Percentiles rank a stretch among this genome's conserved stretches.
These are phyloP conservation scores for Halocynthia roretzi DNA, from an alignment of 23 tunicate genomes.

Conservation along the genomic window DNA sequence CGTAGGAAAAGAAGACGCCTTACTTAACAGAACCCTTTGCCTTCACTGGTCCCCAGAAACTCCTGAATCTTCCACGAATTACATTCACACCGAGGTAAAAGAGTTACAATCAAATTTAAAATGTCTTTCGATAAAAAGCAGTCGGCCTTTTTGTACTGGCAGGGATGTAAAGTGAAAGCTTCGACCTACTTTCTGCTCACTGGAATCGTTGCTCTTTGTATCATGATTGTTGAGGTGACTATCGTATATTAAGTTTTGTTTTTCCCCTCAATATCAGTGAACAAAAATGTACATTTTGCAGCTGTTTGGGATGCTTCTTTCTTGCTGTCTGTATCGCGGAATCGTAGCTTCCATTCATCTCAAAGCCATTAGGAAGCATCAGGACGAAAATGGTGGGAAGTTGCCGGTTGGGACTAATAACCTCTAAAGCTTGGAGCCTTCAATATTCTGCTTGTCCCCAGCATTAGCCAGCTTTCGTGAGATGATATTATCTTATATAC, in stretches of 20 bases:
- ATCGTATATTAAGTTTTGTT: neutral
- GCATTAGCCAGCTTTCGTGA: no score
- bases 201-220: constrained; percentile 12
- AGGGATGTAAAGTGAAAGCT: constrained; percentile 23
- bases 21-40: no score
- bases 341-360: neutral
- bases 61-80: no score
- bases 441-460: no score
- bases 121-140: neutral
- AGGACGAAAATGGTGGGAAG: no score
- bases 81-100: no score
- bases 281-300: neutral
- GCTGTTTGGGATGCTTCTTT: constrained; percentile 12
- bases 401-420: no score
- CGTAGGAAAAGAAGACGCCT: no score
- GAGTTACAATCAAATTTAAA: neutral
- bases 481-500: no score
- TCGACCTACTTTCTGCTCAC: constrained; percentile 21
- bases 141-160: neutral
- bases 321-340: constrained; percentile 6
- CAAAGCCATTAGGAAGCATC: no score
- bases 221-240: constrained; percentile 26
- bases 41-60: no score
- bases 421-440: no score
- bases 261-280: neutral